Evolutionary conservation across 2,113 vertebrate genomes (phyloP).

Genomic region (Holacanthus passer): DNA sequence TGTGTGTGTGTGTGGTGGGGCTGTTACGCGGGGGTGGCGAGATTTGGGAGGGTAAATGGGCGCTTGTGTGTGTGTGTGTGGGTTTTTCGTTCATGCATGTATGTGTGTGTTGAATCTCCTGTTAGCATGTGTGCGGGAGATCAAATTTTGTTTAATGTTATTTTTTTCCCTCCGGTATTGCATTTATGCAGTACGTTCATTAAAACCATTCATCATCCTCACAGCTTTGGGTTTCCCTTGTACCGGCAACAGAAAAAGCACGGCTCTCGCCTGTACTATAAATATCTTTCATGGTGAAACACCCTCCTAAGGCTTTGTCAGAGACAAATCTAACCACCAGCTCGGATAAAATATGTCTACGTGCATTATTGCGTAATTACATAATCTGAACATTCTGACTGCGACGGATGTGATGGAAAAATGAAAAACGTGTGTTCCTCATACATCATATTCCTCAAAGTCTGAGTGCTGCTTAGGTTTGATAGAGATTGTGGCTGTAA

Average conservation of each 20-base stretch:
- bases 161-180: slow-evolving; percentile 59
- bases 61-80: slow-evolving; percentile 4
- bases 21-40: neutral
- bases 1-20: slow-evolving; percentile 5
- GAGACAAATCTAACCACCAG: slow-evolving; percentile 55
- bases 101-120: slow-evolving; percentile 15
- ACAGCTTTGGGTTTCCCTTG: slow-evolving; percentile 66
- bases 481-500: slow-evolving; percentile 47
- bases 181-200: slow-evolving; percentile 69
- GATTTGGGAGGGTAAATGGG: slow-evolving; percentile 38
- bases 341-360: slow-evolving; percentile 56
- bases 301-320: slow-evolving; percentile 58
- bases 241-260: slow-evolving; percentile 17
- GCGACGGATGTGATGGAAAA: slow-evolving; percentile 48
- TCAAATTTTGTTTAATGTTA: slow-evolving; percentile 55
- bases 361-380: slow-evolving; percentile 57
- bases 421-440: slow-evolving; percentile 40
- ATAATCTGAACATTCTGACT: slow-evolving; percentile 61
- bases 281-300: slow-evolving; percentile 67
- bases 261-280: slow-evolving; percentile 58
- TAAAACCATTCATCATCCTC: slow-evolving; percentile 75
- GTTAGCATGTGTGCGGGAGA: slow-evolving; percentile 8
- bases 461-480: slow-evolving; percentile 17
- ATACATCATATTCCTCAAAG: slow-evolving; percentile 30
- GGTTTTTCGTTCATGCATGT: slow-evolving; percentile 2